Evolutionary conservation across 2,888 invertebrate species (phyloP), one percentile per base, ranked within the genome.

Genomic region (Rhyacophila evoluta): DNA sequence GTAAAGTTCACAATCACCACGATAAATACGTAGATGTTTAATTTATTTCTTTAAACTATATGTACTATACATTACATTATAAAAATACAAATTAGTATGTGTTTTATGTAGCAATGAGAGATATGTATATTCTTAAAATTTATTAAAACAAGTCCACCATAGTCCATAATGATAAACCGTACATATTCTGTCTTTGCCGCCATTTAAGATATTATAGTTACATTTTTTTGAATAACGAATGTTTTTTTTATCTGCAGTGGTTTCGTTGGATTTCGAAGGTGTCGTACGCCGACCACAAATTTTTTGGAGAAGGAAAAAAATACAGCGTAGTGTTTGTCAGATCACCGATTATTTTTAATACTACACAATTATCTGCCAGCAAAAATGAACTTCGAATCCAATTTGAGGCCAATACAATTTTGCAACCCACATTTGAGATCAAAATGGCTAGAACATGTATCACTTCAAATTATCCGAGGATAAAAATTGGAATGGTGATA

Each of bases 241-340:
- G n/a, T n/a, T n/a, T n/a, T 39, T 55, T 72, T 76, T 28, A 11
- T 75, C 79, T 81, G 41, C 41, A 81, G 81, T 81, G 81, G 81
- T 81, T 81, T 70, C 67, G 33, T 27, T 81, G 80, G 81, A 77
- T 78, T 12, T 74, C 77, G 0, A 72, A 74, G 70, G 81, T 78
- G 2, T 41, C 71, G 1, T 72, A 71, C 11, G 81, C 79, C 28
- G 80, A 81, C 72, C 78, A 80, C n/a, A 81, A 38, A 70, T 27
- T 37, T 12, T 10, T 79, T 5, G 80, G 80, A 12, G 69, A 27
- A 11, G 80, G 80, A 6, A 80, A 81, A 77, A 80, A 74, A 72
- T 81, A 81, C 38, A 75, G 27, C 12, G 77, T 81, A 1, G 25
- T 73, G 11, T 81, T 81, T 70, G 37, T 76, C 15, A 37, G 67